Base-by-base conservation (phyloP, 2,797 vertebrate species). In the Cirrhinus mrigala region DNA sequence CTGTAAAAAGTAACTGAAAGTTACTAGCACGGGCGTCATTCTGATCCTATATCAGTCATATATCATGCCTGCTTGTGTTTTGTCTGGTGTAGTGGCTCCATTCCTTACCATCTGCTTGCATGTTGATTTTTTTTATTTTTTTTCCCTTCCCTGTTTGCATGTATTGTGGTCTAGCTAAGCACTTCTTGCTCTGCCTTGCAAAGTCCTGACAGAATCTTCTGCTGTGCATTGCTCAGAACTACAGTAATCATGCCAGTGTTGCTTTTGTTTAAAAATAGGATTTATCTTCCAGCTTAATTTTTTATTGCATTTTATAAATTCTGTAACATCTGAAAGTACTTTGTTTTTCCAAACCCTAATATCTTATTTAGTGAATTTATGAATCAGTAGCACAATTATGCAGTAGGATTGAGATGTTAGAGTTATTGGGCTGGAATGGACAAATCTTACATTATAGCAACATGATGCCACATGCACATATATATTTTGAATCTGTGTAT, bases 51-150 rank as follows among this genome's bases (percentile, higher is more conserved):
- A 11, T 79, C 20, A 37, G 60, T 79, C 75, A 71, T 50, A 77
- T 40, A 11, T 79, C 76, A 60, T 27, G 83, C 83, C 22, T 79
- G 83, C 52, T 50, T 79, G 52, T 71, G 46, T 79, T 84, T 79
- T 71, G 75, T 84, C 27, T 79, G 68, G 75, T 79, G 68, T 54
- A 54, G 82, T 68, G 50, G 44, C 85, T 87, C 40, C 85, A 75
- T 85, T 27, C 50, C 54, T 86, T 78, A n/a, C 29, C 24, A 24
- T 50, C 24, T 85, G 74, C 54, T 48, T 85, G 74, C 70, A 62
- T 87, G 66, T 60, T 56, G 50, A 48, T 66, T 33, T 76, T 62
- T 7, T 44, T 44, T 40, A 0, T 44, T 44, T 44, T 1, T 9
- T 44, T 44, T 11, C 4, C 29, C 22, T 71, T 18, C 56, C 29